phyloP scores from a whole-genome alignment of 2,113 vertebrate species.

The Anguilla rostrata region DNA sequence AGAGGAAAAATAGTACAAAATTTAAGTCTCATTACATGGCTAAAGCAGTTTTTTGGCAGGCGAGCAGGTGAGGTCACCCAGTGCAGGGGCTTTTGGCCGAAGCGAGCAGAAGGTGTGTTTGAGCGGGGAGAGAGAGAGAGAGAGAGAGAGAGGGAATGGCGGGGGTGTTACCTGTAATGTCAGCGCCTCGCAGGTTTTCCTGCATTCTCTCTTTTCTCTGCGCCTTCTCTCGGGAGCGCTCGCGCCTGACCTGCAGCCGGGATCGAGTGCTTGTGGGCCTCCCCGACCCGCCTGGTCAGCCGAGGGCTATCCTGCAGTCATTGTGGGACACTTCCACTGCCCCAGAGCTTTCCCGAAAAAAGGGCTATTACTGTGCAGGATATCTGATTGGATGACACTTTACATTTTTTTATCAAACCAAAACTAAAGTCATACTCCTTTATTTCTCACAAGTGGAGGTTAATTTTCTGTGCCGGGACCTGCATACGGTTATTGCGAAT shows the following conservation, averaged over 20 bases:
- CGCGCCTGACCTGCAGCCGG: too few relatives aligned
- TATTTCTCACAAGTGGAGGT: neutral
- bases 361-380: neutral
- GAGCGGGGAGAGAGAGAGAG: neutral
- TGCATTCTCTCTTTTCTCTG: conserved; percentile 36
- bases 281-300: too few relatives aligned
- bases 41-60: too few relatives aligned
- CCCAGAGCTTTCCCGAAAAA: too few relatives aligned
- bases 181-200: conserved; percentile 34
- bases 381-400: neutral
- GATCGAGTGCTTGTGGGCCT: too few relatives aligned
- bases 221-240: too few relatives aligned
- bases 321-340: neutral
- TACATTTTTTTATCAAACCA: neutral
- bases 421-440: neutral
- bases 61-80: neutral
- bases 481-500: neutral
- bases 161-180: neutral
- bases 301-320: neutral
- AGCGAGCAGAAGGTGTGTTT: neutral
- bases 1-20: too few relatives aligned
- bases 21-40: too few relatives aligned
- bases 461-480: neutral
- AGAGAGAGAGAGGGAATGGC: neutral
- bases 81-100: neutral